Conservation (phyloP, 2,888 invertebrate species). For the Epiblema foenella region DNA sequence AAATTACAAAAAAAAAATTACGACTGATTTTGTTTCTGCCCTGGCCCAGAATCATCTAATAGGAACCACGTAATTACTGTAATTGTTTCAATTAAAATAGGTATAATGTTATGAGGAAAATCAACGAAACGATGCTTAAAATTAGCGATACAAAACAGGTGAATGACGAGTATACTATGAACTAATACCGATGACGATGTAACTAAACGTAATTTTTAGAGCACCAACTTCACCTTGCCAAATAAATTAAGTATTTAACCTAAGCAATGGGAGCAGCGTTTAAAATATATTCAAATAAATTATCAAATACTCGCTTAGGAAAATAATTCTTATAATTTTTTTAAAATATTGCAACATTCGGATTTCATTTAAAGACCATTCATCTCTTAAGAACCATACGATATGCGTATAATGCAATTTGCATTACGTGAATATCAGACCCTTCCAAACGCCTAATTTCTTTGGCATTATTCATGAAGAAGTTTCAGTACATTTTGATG, state of each 20-base stretch:
- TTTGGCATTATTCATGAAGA: too few relatives aligned
- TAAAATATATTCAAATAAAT: slow-evolving; percentile 22
- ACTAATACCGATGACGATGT: slow-evolving; percentile 38
- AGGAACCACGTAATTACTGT: slow-evolving; percentile 49
- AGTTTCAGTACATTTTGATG: too few relatives aligned
- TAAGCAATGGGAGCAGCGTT: slow-evolving; percentile 32
- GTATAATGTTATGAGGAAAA: slow-evolving; percentile 3
- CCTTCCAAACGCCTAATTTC: too few relatives aligned
- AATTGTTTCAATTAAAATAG: slow-evolving; percentile 36
- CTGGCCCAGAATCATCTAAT: slow-evolving; percentile 46
- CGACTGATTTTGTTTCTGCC: slow-evolving; percentile 36
- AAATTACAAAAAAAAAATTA: not conserved
- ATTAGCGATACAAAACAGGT: slow-evolving; percentile 7
- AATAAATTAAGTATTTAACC: slow-evolving; percentile 43
- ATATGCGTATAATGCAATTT: slow-evolving; percentile 19
- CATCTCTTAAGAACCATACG: slow-evolving; percentile 27
- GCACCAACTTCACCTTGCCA: slow-evolving; percentile 35
- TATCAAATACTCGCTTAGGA: slow-evolving; percentile 27
- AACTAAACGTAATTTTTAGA: slow-evolving; percentile 28
- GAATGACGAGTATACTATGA: slow-evolving; percentile 43
- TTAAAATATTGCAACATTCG: slow-evolving; percentile 21
- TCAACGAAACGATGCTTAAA: slow-evolving; percentile 14
- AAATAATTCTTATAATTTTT: slow-evolving; percentile 13
- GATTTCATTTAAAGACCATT: slow-evolving; percentile 28
- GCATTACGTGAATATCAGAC: too few relatives aligned